Conservation (phyloP, 2,888 invertebrate species). For the Andrena fulva region DNA sequence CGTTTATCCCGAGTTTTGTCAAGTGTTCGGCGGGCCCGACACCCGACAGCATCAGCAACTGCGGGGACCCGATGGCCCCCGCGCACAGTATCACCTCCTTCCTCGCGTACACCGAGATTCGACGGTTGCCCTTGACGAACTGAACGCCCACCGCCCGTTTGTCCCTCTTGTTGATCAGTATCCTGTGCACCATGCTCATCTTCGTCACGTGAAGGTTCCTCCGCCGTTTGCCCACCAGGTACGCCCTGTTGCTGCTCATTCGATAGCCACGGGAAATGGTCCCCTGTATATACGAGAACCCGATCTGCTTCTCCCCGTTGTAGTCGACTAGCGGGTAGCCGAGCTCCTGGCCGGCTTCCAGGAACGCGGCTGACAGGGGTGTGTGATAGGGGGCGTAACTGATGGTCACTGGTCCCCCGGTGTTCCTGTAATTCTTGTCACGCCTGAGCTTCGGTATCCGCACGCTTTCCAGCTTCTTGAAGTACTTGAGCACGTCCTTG, state of each 20-base stretch:
- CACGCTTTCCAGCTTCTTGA: slow-evolving; percentile 91
- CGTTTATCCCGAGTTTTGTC: slow-evolving; percentile 86
- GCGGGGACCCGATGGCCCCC: slow-evolving; percentile 89
- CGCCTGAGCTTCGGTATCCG: slow-evolving; percentile 83
- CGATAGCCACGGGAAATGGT: slow-evolving; percentile 89
- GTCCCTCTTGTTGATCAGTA: slow-evolving; percentile 86
- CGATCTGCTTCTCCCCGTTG: slow-evolving; percentile 88
- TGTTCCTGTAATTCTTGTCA: slow-evolving; percentile 86
- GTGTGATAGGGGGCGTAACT: slow-evolving; percentile 86
- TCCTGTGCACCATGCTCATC: slow-evolving; percentile 87
- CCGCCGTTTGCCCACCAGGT: slow-evolving; percentile 87
- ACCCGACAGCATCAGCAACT: slow-evolving; percentile 91
- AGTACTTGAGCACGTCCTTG: slow-evolving; percentile 90
- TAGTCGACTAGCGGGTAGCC: slow-evolving; percentile 87
- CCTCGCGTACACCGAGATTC: slow-evolving; percentile 87
- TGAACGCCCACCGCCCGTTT: slow-evolving; percentile 88
- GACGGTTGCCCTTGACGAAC: slow-evolving; percentile 86
- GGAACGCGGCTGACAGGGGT: slow-evolving; percentile 87
- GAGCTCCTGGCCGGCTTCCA: slow-evolving; percentile 87
- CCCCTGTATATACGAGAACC: slow-evolving; percentile 88
- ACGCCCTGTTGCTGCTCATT: slow-evolving; percentile 89
- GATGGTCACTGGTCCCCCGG: slow-evolving; percentile 87
- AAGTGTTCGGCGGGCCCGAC: slow-evolving; percentile 89
- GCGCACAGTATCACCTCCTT: slow-evolving; percentile 92
- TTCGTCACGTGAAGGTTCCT: slow-evolving; percentile 88